Evolutionary conservation across 2,888 invertebrate species (phyloP).

Genomic region (Vannuccia rotundouncinata): DNA sequence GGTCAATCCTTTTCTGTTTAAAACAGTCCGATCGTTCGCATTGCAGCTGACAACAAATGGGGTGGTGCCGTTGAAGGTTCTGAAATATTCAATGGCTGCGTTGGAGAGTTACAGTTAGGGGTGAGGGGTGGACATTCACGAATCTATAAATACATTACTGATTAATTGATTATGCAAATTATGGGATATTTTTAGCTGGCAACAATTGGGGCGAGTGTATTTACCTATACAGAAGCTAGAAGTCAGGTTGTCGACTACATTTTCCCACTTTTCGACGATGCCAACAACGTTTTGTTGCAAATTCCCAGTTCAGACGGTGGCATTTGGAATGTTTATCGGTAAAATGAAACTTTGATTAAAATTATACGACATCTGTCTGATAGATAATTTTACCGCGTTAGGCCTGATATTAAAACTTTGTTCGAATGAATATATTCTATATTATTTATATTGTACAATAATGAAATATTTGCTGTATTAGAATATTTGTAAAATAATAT

Average conservation of each 20-base stretch:
- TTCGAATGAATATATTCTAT: too few species aligned
- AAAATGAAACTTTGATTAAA: not conserved
- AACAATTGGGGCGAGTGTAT: not conserved
- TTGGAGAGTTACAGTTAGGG: slow-evolving; percentile 24
- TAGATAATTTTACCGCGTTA: too few species aligned
- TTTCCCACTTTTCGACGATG: slow-evolving; percentile 16
- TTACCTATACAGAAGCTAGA: not conserved
- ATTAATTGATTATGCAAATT: not conserved
- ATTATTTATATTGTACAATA: too few species aligned
- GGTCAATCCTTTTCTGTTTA: too few species aligned
- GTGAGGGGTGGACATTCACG: not conserved
- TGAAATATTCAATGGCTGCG: slow-evolving; percentile 18
- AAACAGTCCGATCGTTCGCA: not conserved
- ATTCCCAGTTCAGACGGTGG: not conserved
- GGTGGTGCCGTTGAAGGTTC: slow-evolving; percentile 1
- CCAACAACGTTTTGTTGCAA: not conserved
- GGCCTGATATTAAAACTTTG: too few species aligned
- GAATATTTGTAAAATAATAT: too few species aligned
- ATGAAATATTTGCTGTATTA: too few species aligned
- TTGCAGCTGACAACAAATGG: slow-evolving; percentile 20
- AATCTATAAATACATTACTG: not conserved
- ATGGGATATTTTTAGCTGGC: slow-evolving; percentile 17
- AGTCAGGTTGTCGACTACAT: slow-evolving; percentile 2
- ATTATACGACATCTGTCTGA: too few species aligned
- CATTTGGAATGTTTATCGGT: slow-evolving; percentile 12